A percentile compares a stretch with the other conserved stretches of the same genome.
These are phyloP conservation scores for Meandrusa payeni DNA, from an alignment of 2,888 invertebrate species.

Conservation along the genomic window DNA sequence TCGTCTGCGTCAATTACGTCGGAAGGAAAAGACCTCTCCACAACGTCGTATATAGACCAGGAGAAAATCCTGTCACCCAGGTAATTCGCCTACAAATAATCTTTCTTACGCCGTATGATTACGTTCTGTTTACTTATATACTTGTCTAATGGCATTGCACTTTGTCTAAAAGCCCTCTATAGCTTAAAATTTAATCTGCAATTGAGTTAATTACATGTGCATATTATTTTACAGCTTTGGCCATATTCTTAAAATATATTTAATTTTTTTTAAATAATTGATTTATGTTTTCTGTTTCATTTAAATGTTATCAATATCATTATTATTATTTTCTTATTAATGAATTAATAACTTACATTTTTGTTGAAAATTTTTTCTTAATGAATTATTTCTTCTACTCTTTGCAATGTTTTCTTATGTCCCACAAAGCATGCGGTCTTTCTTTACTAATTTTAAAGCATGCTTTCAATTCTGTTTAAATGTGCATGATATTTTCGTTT, in stretches of 20 bases:
- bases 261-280: constrained; percentile 1
- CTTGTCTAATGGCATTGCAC: constrained; percentile 11
- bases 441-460: constrained; percentile 37
- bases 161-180: constrained; percentile 12
- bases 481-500: constrained; percentile 25
- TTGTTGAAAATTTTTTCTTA: constrained; percentile 30
- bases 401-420: constrained; percentile 77
- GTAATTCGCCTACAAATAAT: constrained; percentile 77
- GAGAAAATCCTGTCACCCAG: constrained; percentile 95
- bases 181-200: constrained; percentile 10
- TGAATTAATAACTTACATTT: neutral
- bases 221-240: constrained; percentile 10
- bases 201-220: constrained; percentile 4
- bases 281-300: constrained; percentile 7
- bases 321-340: too few relatives aligned
- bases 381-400: constrained; percentile 46
- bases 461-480: constrained; percentile 22
- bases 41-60: constrained; percentile 93
- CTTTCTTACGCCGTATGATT: too few relatives aligned
- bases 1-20: constrained; percentile 97
- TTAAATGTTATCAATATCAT: neutral
- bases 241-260: constrained; percentile 5
- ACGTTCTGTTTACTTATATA: constrained; percentile 16
- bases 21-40: constrained; percentile 93
- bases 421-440: constrained; percentile 46